Conservation (phyloP, 2,113 vertebrate species). For the Trematomus loennbergii region DNA sequence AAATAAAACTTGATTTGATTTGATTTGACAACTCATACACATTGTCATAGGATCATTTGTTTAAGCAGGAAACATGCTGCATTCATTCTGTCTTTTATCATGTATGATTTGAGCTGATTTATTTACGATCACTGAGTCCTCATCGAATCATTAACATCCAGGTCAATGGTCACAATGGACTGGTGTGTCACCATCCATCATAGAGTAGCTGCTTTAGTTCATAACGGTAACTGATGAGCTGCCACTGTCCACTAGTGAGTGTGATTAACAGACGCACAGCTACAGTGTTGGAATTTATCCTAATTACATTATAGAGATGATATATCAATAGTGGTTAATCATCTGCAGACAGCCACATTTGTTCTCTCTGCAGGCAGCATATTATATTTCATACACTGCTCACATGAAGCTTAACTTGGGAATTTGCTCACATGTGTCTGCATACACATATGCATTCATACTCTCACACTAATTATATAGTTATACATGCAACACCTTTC, state of each 20-base stretch:
- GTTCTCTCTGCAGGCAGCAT: constrained; percentile 11
- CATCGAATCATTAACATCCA: constrained; percentile 19
- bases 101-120: not conserved
- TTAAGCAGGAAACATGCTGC: not conserved
- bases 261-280: constrained; percentile 55
- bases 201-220: constrained; percentile 21
- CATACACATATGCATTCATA: not conserved
- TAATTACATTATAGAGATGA: constrained; percentile 60
- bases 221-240: constrained; percentile 48
- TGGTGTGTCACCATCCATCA: constrained; percentile 38
- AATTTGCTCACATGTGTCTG: not conserved
- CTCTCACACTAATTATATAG: not conserved
- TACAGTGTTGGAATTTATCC: constrained; percentile 59
- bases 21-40: not conserved
- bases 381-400: not conserved
- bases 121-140: constrained; percentile 17
- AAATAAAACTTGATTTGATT: too few relatives aligned
- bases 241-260: constrained; percentile 29
- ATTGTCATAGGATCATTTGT: not conserved
- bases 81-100: not conserved
- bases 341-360: constrained; percentile 34
- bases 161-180: constrained; percentile 45
- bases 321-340: constrained; percentile 67
- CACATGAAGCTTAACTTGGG: not conserved
- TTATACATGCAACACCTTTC: not conserved